Evolutionary conservation across 2,797 vertebrate genomes (phyloP), one percentile per base, ranked within the genome.

Genomic region (Geotrypetes seraphini): DNA sequence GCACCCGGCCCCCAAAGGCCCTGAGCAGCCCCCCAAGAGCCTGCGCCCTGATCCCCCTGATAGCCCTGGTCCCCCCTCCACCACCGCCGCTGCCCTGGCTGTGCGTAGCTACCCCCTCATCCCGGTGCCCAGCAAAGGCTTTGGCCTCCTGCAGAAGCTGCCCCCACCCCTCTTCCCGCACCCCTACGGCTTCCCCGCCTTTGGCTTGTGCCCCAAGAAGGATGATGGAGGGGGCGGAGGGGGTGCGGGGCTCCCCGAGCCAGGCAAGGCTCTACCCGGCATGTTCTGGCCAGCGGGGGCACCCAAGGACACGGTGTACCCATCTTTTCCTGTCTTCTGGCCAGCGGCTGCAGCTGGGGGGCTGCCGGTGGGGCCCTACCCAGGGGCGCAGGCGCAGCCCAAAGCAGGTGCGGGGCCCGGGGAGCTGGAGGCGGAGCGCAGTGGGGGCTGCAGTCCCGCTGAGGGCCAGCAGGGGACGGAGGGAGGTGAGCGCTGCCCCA

Each of bases 81-180:
- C 46, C 57, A 2, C 40, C 17, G 25, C 19, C 12, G 11, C 43
- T 35, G 19, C 39, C 51, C 27, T 39, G 76, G 71, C 78, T 6
- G 75, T 86, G 1, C 85, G 91, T 28, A 94, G 83, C 60, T 95
- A 91, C 66, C 92, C 92, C 4, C 84, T 97, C 39, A 96, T 96
- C 52, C 92, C 92, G 0, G 91, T 97, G 40, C 92, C 92, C 51
- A 97, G 92, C 62, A 97, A 97, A 56, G 80, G 87, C 41, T 97
- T 93, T 38, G 77, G 95, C 74, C 78, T 96, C 10, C 90, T 95
- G 52, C 96, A 96, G 61, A 84, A 95, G 54, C 91, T 91, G 5
- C 89, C 91, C 3, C 86, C 86, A 1, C 92, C 92, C 0, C 83
- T 97, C n/a, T 96, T 97, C 54, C 91, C 92, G 1, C 90, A 90